These are phyloP conservation scores for Tachycineta bicolor DNA, from an alignment of 2,113 vertebrate genomes.

Conservation along the genomic window DNA sequence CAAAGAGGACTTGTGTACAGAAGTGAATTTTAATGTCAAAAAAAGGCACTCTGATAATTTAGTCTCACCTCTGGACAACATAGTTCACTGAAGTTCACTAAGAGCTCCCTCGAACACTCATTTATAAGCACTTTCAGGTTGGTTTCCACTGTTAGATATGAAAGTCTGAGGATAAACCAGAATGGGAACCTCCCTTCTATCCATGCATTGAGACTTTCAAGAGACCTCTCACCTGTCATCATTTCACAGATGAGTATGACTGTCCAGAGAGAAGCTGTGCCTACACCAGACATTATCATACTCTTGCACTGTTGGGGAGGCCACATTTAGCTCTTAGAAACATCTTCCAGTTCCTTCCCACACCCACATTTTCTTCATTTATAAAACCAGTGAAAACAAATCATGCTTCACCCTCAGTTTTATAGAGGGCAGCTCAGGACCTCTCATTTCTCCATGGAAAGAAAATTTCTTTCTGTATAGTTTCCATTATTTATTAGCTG, in stretches of 20 bases:
- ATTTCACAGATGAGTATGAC: not conserved
- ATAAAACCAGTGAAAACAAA: conserved; percentile 48
- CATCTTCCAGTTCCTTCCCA: not conserved
- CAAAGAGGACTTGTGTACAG: not conserved
- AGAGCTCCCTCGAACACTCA: not conserved
- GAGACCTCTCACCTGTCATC: not conserved
- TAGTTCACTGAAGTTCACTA: not conserved
- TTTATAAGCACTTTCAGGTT: not conserved
- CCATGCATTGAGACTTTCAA: not conserved
- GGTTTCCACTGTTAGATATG: not conserved
- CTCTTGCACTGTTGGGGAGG: not conserved
- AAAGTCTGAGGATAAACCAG: not conserved
- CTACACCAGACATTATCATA: not conserved
- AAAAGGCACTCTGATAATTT: not conserved
- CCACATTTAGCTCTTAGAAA: not conserved
- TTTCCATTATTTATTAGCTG: conserved; percentile 76
- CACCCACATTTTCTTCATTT: conserved; percentile 32
- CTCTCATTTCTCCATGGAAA: conserved; percentile 66
- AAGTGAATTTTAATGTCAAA: not conserved
- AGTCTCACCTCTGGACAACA: not conserved
- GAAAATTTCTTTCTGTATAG: conserved; percentile 63
- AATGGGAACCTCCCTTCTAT: not conserved
- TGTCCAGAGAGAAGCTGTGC: not conserved
- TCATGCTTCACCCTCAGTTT: conserved; percentile 63
- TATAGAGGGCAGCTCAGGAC: conserved; percentile 65